These are phyloP conservation scores for Gephyroberyx darwinii DNA, from an alignment of 2,797 vertebrate genomes.

Conservation along the genomic window DNA sequence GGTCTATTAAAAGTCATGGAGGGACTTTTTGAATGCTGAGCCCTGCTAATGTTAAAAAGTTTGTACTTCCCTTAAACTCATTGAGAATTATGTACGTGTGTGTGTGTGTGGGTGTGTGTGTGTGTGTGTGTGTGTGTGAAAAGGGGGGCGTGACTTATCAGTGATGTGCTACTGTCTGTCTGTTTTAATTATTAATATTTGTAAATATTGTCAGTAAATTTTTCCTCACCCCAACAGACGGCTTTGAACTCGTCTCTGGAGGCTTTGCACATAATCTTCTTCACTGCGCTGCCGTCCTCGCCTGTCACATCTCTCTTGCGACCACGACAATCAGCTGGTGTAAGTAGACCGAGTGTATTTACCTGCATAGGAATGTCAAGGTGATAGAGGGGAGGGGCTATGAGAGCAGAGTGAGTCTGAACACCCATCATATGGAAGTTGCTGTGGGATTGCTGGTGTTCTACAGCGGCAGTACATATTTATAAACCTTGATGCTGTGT, in stretches of 20 bases:
- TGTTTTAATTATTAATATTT: slow-evolving; percentile 46
- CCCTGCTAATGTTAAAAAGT: slow-evolving; percentile 18
- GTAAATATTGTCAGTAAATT: slow-evolving; percentile 52
- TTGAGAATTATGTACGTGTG: slow-evolving; percentile 6
- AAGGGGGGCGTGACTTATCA: slow-evolving; percentile 32
- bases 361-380: slow-evolving; percentile 49
- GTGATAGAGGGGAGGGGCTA: slow-evolving; percentile 17
- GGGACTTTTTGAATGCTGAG: slow-evolving; percentile 21
- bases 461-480: slow-evolving; percentile 36
- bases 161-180: slow-evolving; percentile 23
- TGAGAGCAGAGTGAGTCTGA: not conserved
- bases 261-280: slow-evolving; percentile 51
- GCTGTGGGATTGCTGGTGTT: slow-evolving; percentile 48
- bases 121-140: slow-evolving; percentile 22
- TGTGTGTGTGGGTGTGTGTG: not conserved
- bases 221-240: slow-evolving; percentile 42
- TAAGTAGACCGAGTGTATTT: slow-evolving; percentile 36
- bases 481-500: slow-evolving; percentile 45
- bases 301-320: slow-evolving; percentile 48
- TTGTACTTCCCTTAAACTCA: slow-evolving; percentile 28
- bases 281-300: slow-evolving; percentile 38
- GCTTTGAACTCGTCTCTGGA: slow-evolving; percentile 59
- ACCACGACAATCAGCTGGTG: slow-evolving; percentile 35
- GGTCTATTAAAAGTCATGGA: too few species aligned
- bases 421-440: slow-evolving; percentile 15